These are phyloP conservation scores for Meloe dianella DNA, from an alignment of 2,888 invertebrate species.

Conservation along the genomic window DNA sequence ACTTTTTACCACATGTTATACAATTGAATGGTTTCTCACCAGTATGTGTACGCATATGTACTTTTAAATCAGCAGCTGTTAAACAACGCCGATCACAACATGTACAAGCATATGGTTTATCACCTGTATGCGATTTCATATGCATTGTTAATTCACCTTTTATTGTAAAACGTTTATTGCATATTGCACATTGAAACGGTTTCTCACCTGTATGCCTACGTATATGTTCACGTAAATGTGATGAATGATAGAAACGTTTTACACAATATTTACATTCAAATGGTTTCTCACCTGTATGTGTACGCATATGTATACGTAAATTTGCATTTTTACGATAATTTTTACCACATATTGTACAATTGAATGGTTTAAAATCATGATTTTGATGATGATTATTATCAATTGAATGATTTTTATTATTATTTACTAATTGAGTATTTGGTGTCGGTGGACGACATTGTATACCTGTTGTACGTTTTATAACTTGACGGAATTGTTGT, in stretches of 20 bases:
- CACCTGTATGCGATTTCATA: slow-evolving; percentile 63
- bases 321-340: slow-evolving; percentile 55
- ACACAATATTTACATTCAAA: slow-evolving; percentile 58
- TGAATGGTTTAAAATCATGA: slow-evolving; percentile 43
- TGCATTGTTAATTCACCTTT: slow-evolving; percentile 60
- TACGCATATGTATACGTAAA: slow-evolving; percentile 55
- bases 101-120: slow-evolving; percentile 63
- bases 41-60: slow-evolving; percentile 60
- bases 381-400: slow-evolving; percentile 15
- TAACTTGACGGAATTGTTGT: slow-evolving; percentile 42
- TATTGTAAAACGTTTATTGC: slow-evolving; percentile 55
- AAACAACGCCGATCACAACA: slow-evolving; percentile 66
- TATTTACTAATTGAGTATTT: neutral
- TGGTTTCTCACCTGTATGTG: slow-evolving; percentile 57
- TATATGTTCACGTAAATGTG: slow-evolving; percentile 55
- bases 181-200: slow-evolving; percentile 55
- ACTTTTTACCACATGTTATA: slow-evolving; percentile 58
- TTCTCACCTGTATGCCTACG: slow-evolving; percentile 57
- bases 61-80: slow-evolving; percentile 61
- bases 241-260: slow-evolving; percentile 56
- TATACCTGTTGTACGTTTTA: slow-evolving; percentile 49
- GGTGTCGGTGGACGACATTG: slow-evolving; percentile 49
- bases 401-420: neutral
- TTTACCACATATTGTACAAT: slow-evolving; percentile 53
- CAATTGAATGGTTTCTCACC: slow-evolving; percentile 56